Percentiles rank a stretch among this genome's conserved stretches.
phyloP scores from a whole-genome alignment of 2,888 invertebrate species.

The Acronicta psi region DNA sequence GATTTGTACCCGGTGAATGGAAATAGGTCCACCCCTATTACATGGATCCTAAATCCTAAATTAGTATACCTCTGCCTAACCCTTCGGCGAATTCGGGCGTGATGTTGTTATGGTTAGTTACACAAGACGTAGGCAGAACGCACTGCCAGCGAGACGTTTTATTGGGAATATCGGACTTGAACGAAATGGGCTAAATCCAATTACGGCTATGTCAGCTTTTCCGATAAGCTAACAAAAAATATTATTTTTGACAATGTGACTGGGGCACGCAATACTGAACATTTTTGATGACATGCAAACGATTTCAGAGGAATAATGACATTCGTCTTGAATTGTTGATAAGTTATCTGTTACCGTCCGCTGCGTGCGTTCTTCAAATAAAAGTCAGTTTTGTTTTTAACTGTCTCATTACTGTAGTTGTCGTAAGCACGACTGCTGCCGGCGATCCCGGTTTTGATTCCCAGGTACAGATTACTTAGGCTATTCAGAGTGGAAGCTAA shows the following conservation, averaged over 20 bases:
- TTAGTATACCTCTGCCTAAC: too few species aligned
- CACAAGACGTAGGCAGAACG: conserved; percentile 24
- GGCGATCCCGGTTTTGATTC: too few species aligned
- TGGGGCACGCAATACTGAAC: conserved; percentile 34
- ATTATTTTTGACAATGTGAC: conserved; percentile 61
- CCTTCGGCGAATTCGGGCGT: too few species aligned
- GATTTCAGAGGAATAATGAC: background rate
- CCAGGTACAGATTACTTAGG: too few species aligned
- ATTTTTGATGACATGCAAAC: conserved; percentile 26
- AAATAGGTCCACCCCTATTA: too few species aligned
- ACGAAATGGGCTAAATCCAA: conserved; percentile 59
- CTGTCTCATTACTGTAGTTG: too few species aligned
- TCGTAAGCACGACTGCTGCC: too few species aligned
- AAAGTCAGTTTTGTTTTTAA: background rate
- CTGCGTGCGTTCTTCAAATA: background rate
- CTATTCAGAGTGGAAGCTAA: too few species aligned
- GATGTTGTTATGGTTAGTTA: too few species aligned
- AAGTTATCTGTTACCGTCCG: background rate
- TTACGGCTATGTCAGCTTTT: conserved; percentile 57
- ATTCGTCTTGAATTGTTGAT: too few species aligned
- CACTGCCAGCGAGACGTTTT: conserved; percentile 49
- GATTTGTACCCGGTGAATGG: too few species aligned
- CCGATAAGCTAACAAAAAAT: conserved; percentile 57
- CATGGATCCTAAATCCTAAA: too few species aligned
- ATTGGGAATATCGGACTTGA: conserved; percentile 52